phyloP scores from a whole-genome alignment of 1,140 invertebrate genomes.

The Brachionus manjavacas region DNA sequence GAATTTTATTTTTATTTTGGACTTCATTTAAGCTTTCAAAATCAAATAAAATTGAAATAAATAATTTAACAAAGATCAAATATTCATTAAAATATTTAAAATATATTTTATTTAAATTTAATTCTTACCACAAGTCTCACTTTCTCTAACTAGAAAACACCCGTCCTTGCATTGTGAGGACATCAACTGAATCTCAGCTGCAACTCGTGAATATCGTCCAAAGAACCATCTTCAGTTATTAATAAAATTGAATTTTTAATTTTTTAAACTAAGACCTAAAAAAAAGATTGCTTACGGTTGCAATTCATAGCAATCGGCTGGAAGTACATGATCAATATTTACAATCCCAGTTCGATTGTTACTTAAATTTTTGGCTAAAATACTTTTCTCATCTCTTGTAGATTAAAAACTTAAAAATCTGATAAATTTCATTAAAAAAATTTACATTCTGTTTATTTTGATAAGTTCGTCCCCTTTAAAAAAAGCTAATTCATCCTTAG shows the following conservation, averaged over 20 bases:
- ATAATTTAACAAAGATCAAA: too few relatives aligned
- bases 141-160: neutral
- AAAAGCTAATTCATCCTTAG: neutral
- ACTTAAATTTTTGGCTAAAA: neutral
- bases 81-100: too few relatives aligned
- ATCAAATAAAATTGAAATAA: neutral
- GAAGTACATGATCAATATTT: neutral
- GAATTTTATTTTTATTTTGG: neutral
- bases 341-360: neutral
- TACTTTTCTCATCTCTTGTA: neutral
- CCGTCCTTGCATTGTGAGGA: neutral
- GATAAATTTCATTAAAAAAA: neutral
- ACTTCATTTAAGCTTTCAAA: neutral
- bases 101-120: neutral
- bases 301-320: neutral
- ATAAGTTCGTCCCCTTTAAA: neutral
- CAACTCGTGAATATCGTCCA: neutral
- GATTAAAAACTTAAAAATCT: neutral
- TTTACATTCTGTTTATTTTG: neutral
- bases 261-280: too few relatives aligned
- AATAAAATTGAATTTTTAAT: too few relatives aligned
- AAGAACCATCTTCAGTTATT: neutral
- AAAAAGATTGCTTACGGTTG: neutral
- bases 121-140: neutral
- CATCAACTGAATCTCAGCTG: constrained; percentile 1